Conservation (phyloP, 2,113 vertebrate species). For the Lepisosteus osseus region DNA sequence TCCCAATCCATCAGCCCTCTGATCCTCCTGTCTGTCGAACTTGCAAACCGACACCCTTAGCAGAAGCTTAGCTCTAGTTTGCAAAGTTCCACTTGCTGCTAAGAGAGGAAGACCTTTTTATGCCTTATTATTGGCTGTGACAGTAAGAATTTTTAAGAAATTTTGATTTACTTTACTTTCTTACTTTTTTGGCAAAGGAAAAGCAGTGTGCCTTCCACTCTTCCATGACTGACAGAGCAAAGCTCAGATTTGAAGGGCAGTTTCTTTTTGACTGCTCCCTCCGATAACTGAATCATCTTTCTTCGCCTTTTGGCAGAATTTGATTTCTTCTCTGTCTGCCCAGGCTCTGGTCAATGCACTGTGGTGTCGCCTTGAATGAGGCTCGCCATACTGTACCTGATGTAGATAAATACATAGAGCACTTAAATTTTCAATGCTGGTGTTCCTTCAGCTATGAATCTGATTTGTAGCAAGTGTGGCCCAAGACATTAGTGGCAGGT, state of each 20-base stretch:
- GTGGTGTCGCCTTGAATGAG: not conserved
- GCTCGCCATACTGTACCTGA: not conserved
- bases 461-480: conserved; percentile 25
- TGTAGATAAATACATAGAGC: conserved; percentile 10
- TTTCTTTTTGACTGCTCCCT: not conserved
- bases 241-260: too few relatives aligned
- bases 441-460: conserved; percentile 30
- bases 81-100: not conserved
- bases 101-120: not conserved
- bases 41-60: too few relatives aligned
- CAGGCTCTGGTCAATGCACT: not conserved
- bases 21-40: too few relatives aligned
- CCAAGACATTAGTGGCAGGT: not conserved
- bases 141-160: not conserved
- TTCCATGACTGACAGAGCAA: too few relatives aligned
- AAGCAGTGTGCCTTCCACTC: not conserved
- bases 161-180: not conserved
- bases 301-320: not conserved
- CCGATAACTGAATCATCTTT: not conserved
- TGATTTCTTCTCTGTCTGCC: not conserved
- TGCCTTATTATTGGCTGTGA: not conserved
- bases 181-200: not conserved
- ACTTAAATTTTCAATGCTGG: conserved; percentile 18
- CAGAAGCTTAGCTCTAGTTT: conserved; percentile 4
- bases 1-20: too few relatives aligned